A percentile compares a stretch with the other conserved stretches of the same genome.
Evolutionary conservation across 2,888 invertebrate genomes (phyloP).

Genomic region (Xestia sexstrigata): DNA sequence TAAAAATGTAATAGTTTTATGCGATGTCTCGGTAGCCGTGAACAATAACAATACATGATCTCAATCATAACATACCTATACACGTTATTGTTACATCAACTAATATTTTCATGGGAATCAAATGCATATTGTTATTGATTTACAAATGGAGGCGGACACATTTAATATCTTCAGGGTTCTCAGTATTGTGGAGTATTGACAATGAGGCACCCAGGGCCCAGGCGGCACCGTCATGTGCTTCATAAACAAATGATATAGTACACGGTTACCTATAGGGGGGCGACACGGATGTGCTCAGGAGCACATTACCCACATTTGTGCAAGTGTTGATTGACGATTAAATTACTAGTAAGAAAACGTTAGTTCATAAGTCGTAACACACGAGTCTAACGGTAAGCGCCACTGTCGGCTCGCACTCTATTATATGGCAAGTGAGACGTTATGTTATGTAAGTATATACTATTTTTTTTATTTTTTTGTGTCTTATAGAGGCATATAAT

Average conservation of each 20-base stretch:
- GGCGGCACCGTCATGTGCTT: background rate
- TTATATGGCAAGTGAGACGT: too few species aligned
- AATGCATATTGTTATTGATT: slow-evolving; percentile 12
- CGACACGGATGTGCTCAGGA: too few species aligned
- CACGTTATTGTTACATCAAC: slow-evolving; percentile 7
- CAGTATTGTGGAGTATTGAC: slow-evolving; percentile 34
- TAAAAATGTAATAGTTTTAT: background rate
- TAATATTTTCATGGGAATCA: slow-evolving; percentile 27
- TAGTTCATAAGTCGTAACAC: too few species aligned
- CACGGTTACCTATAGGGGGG: background rate
- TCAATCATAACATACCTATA: background rate
- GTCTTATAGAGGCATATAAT: too few species aligned
- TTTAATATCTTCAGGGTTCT: slow-evolving; percentile 31
- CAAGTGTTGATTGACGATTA: too few species aligned
- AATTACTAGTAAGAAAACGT: too few species aligned
- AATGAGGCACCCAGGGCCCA: background rate
- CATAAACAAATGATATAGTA: slow-evolving; percentile 18
- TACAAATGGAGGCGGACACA: slow-evolving; percentile 20
- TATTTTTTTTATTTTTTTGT: too few species aligned
- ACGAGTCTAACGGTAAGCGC: too few species aligned
- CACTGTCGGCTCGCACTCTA: too few species aligned
- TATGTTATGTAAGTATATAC: too few species aligned
- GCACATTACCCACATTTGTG: too few species aligned
- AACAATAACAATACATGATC: background rate
- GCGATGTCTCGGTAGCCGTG: background rate